Evolutionary conservation across 2,888 invertebrate species (phyloP), one percentile per base, ranked within the genome.

Genomic region (Cyclophora albipunctata): DNA sequence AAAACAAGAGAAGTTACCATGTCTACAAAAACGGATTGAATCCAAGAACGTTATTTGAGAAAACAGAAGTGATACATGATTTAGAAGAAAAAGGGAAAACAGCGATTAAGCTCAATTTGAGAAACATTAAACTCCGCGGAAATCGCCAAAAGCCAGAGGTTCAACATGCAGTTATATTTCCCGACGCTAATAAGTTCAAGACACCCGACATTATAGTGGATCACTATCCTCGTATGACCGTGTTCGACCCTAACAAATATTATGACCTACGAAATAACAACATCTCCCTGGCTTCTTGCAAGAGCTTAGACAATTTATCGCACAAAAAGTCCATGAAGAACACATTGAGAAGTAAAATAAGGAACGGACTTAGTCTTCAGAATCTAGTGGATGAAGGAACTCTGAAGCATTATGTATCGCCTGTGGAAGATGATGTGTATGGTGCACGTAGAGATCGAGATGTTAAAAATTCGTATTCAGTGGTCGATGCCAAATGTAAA

Each of bases 1-100:
- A 81, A 62, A 88, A 89, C 64, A 90, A 90, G 60, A 78, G 89
- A 47, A 90, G 89, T 63, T 90, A 90, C 65, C 82, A 82, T 50
- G 88, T 90, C 40, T 86, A 86, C 58, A 90, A 88, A 69, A 83
- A 78, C 66, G 88, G 89, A n/a, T 62, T 77, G 48, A 78, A 63
- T 46, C 81, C 87, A 20, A 61, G 81, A 49, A 69, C 62, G 46
- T 64, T 81, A 55, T 59, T 83, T 53, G 83, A 86, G 58, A 72
- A 78, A 2, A 73, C 70, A 51, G 80, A 81, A 58, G 78, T 82
- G 45, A 63, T 84, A 52, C 75, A 83, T 46, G 76, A 71, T 45
- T 69, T 85, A 7, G 87, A 84, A 65, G 85, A 78, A 47, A 79
- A 76, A 65, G 79, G 82, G 46, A 78, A 85, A 47, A 79, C 79